phyloP scores from a whole-genome alignment of 2,888 invertebrate species.

The Drosophila limbata region DNA sequence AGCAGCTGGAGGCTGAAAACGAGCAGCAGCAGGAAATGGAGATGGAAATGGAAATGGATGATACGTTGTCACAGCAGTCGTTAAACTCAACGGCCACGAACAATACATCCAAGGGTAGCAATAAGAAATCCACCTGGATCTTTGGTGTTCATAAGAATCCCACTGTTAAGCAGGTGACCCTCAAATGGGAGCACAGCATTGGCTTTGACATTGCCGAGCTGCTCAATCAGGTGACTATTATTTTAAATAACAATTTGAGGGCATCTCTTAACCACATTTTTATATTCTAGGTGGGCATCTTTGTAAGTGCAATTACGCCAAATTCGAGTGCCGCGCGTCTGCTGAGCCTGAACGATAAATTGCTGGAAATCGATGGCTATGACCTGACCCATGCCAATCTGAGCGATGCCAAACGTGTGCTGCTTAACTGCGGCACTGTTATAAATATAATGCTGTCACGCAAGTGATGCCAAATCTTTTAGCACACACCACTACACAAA shows the following conservation, averaged over 20 bases:
- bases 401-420: constrained; percentile 80
- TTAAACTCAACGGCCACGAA: constrained; percentile 66
- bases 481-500: constrained; percentile 26
- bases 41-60: constrained; percentile 52
- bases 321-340: constrained; percentile 79
- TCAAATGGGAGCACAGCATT: constrained; percentile 78
- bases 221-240: constrained; percentile 74
- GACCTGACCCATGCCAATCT: constrained; percentile 83
- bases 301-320: constrained; percentile 77
- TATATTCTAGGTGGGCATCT: constrained; percentile 77
- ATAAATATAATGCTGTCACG: constrained; percentile 84
- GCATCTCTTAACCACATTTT: not conserved
- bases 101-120: constrained; percentile 56
- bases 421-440: constrained; percentile 78
- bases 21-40: constrained; percentile 26
- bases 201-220: constrained; percentile 82
- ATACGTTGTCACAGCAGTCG: constrained; percentile 61
- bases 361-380: constrained; percentile 84
- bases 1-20: not conserved
- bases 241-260: not conserved
- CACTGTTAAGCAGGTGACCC: constrained; percentile 83
- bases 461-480: constrained; percentile 67
- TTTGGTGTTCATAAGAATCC: constrained; percentile 85
- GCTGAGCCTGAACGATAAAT: constrained; percentile 80
- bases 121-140: constrained; percentile 81